Conservation (phyloP, 2,113 vertebrate species). For the Proterorhinus semilunaris region DNA sequence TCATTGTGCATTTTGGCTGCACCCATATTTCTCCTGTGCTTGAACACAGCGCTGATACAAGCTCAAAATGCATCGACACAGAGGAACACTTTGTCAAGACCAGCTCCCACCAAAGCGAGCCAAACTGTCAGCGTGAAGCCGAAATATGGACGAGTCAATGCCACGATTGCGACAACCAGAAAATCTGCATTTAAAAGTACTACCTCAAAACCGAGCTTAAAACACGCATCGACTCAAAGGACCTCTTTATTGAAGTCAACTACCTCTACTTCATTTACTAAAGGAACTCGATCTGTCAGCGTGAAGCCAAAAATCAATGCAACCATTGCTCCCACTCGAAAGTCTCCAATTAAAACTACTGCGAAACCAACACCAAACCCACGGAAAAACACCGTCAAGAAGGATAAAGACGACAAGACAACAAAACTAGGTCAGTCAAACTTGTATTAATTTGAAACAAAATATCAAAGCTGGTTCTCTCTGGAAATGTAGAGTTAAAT, state of each 20-base stretch:
- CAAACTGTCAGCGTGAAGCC: not conserved
- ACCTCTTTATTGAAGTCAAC: too few relatives aligned
- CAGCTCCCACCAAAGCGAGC: not conserved
- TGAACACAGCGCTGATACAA: constrained; percentile 12
- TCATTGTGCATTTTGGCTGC: constrained; percentile 42
- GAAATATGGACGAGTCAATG: constrained; percentile 1
- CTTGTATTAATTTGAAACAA: not conserved
- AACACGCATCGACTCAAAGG: not conserved
- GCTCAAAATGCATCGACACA: constrained; percentile 2
- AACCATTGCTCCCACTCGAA: constrained; percentile 13
- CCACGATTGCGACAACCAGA: not conserved
- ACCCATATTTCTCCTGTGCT: constrained; percentile 27
- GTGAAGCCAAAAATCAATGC: not conserved
- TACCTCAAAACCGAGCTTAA: not conserved
- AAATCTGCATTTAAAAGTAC: not conserved
- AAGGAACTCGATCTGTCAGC: constrained; percentile 13
- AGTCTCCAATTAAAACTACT: not conserved
- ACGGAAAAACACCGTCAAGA: not conserved
- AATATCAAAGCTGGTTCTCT: not conserved
- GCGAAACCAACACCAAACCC: constrained; percentile 4
- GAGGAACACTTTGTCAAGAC: not conserved
- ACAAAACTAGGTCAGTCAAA: constrained; percentile 29
- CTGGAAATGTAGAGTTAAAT: not conserved
- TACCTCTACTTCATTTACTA: not conserved
- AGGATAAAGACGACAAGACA: constrained; percentile 13